phyloP scores from a whole-genome alignment of 2,888 invertebrate species.

The Hipparchia sbordonii region DNA sequence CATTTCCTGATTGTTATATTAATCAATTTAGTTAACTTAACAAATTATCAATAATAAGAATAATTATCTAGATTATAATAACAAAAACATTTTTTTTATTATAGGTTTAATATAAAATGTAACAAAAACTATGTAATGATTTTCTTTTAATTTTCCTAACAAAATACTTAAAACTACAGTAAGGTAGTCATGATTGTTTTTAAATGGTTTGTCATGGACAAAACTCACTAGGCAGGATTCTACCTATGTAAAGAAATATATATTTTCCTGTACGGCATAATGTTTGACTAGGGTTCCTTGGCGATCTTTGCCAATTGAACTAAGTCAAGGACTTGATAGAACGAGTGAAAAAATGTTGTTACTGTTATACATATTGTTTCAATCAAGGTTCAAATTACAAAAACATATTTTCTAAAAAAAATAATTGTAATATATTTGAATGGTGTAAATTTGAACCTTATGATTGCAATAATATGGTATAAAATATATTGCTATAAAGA shows the following conservation, averaged over 20 bases:
- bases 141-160: conserved; percentile 26
- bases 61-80: background rate
- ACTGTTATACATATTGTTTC: too few relatives aligned
- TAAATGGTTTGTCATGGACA: conserved; percentile 41
- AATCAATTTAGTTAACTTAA: conserved; percentile 17
- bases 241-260: background rate
- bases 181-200: conserved; percentile 40
- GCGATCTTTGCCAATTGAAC: background rate
- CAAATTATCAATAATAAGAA: background rate
- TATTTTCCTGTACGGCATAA: conserved; percentile 22
- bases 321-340: background rate
- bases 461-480: too few relatives aligned
- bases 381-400: too few relatives aligned
- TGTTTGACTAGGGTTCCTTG: background rate
- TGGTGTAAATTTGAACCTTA: too few relatives aligned
- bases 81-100: conserved; percentile 4
- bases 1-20: conserved; percentile 27
- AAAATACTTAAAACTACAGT: conserved; percentile 27
- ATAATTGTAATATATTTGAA: too few relatives aligned
- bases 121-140: conserved; percentile 24
- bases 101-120: conserved; percentile 9
- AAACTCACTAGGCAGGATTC: conserved; percentile 30
- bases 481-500: too few relatives aligned
- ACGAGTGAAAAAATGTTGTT: background rate
- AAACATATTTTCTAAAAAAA: too few relatives aligned